These are phyloP conservation scores for Drosophila malerkotliana DNA, from an alignment of 1,140 invertebrate species.

Conservation along the genomic window DNA sequence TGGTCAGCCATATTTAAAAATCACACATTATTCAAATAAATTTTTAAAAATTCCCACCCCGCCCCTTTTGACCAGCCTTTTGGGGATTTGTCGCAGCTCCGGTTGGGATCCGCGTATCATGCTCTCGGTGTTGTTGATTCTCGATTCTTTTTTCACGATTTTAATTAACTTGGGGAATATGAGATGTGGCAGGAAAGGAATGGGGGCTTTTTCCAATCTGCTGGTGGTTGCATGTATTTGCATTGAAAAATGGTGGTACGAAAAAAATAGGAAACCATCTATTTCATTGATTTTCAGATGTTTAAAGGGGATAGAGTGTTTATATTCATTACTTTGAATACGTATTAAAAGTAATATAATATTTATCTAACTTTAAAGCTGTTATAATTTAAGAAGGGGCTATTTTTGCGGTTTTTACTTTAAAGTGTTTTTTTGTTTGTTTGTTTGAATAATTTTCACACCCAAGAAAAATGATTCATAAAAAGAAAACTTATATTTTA, in stretches of 20 bases:
- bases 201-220: constrained; percentile 28
- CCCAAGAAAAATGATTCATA: no score
- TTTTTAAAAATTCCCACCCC: constrained; percentile 57
- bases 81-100: constrained; percentile 37
- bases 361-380: no score
- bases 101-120: constrained; percentile 13
- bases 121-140: constrained; percentile 13
- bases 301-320: background rate
- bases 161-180: constrained; percentile 81
- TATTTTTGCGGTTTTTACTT: no score
- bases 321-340: background rate
- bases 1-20: constrained; percentile 68
- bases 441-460: no score
- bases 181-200: constrained; percentile 37
- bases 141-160: constrained; percentile 40
- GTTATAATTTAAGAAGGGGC: no score
- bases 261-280: background rate
- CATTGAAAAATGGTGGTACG: background rate
- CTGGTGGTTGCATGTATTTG: constrained; percentile 3
- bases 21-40: constrained; percentile 82
- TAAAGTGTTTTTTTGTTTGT: no score
- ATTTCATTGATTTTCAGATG: background rate
- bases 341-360: background rate
- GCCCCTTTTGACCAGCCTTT: constrained; percentile 18
- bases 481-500: no score